Evolutionary conservation across 2,113 vertebrate species (phyloP), one percentile per base, ranked within the genome.

Genomic region (Conger conger): DNA sequence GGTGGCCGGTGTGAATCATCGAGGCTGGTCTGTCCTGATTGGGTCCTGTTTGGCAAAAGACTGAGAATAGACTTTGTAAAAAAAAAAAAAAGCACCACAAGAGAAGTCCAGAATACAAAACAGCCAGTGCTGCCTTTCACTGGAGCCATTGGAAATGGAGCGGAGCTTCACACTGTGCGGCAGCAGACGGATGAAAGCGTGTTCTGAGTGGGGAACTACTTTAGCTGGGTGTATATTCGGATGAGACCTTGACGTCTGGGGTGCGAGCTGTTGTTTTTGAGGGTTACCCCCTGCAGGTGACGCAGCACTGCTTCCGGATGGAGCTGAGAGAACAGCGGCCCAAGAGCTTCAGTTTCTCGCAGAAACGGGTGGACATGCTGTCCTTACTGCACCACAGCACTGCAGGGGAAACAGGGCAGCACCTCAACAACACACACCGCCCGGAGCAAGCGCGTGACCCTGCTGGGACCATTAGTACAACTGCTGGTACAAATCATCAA

Each of bases 351-450:
- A 99, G 95, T 60, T 94, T 97, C 91, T 94, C 94, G 91, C 98
- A 99, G 94, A 99, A 99, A 82, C 89, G 94, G 68, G 90, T 73
- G 0, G 98, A 97, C 86, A 99, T 94, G 1, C 94, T 97, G 94
- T 99, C 96, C 86, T 94, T 98, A 86, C 82, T 95, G 92, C 98
- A 99, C 76, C 85, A 86, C 2, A 90, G 83, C 81, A 90, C 97
- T 97, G 76, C 23, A 50, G 33, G 73, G 85, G 63, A 80, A 80
- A 23, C 84, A 87, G 89, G 84, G 80, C 20, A 27, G 57, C 4
- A 77, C 76, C 33, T 9, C 30, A 36, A 36, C 35, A 35, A 77
- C 2, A 33, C n/a, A 38, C 73, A 35, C 81, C 42, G 27, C 20
- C 20, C 54, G 37, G 36, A 60, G 50, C 35, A 63, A 57, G 7